phyloP scores from a whole-genome alignment of 2,113 vertebrate genomes.

The Passer domesticus region DNA sequence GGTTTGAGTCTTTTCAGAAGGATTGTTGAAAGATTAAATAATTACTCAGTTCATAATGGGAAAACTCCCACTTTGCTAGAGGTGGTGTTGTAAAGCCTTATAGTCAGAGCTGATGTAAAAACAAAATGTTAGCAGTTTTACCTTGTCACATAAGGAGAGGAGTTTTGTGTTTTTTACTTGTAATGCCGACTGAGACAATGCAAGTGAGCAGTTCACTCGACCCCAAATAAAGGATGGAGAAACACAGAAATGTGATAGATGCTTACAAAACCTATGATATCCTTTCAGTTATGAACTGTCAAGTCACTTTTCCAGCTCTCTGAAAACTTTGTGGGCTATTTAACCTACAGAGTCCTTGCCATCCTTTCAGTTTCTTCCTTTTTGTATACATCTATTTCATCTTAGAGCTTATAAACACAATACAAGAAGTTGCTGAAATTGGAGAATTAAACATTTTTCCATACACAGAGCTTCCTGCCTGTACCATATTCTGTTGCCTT shows the following conservation, averaged over 20 bases:
- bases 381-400: background rate
- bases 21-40: slow-evolving; percentile 30
- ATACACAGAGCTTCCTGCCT: background rate
- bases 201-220: background rate
- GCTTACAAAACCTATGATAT: background rate
- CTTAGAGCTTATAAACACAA: background rate
- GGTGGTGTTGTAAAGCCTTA: background rate
- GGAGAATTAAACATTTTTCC: background rate
- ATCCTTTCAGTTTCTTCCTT: background rate
- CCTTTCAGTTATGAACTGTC: background rate
- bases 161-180: background rate
- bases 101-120: background rate
- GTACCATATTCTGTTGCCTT: background rate
- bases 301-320: background rate
- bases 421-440: background rate
- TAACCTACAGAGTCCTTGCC: background rate
- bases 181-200: background rate
- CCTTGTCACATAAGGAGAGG: background rate
- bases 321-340: background rate
- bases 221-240: background rate
- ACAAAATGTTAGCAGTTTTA: background rate
- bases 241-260: background rate
- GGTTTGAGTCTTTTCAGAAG: background rate
- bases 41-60: background rate
- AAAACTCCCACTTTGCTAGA: background rate